Percentiles rank a stretch among this genome's conserved stretches.
Evolutionary conservation across 1,140 invertebrate species (phyloP).

Genomic region (Sycophaga agraensis): DNA sequence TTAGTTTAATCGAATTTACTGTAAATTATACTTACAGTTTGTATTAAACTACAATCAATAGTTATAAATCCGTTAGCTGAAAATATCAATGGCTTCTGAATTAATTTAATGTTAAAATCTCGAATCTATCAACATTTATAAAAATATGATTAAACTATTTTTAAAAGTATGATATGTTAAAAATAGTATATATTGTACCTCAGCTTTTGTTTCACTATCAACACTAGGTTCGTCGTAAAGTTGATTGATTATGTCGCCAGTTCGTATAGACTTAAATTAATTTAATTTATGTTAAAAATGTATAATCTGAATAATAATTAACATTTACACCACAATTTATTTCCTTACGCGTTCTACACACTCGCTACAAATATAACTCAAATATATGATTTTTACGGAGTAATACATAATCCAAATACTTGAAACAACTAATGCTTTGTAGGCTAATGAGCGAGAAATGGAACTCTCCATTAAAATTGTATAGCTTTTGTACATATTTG

Average conservation of each 20-base stretch:
- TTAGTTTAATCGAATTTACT: no score
- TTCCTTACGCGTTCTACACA: conserved; percentile 27
- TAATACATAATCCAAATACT: conserved; percentile 18
- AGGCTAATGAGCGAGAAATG: neutral
- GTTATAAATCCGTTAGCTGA: conserved; percentile 42
- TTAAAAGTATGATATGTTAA: neutral
- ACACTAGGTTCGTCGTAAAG: conserved; percentile 36
- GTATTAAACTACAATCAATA: conserved; percentile 37
- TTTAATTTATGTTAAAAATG: neutral
- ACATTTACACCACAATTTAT: neutral
- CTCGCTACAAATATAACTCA: conserved; percentile 30
- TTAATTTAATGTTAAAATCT: conserved; percentile 38
- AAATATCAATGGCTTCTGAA: conserved; percentile 40
- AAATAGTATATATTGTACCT: conserved; percentile 28
- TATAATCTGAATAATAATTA: neutral
- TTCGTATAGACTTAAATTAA: conserved; percentile 30
- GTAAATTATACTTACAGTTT: conserved; percentile 25
- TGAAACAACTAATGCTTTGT: neutral
- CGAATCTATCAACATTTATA: conserved; percentile 33
- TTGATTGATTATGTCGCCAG: conserved; percentile 38
- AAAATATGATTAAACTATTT: neutral
- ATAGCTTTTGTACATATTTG: conserved; percentile 32
- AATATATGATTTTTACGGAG: conserved; percentile 11
- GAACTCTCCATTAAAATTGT: neutral
- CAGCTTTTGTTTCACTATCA: conserved; percentile 31